Conservation (phyloP, 1,140 invertebrate species). For the Neodiprion lecontei region DNA sequence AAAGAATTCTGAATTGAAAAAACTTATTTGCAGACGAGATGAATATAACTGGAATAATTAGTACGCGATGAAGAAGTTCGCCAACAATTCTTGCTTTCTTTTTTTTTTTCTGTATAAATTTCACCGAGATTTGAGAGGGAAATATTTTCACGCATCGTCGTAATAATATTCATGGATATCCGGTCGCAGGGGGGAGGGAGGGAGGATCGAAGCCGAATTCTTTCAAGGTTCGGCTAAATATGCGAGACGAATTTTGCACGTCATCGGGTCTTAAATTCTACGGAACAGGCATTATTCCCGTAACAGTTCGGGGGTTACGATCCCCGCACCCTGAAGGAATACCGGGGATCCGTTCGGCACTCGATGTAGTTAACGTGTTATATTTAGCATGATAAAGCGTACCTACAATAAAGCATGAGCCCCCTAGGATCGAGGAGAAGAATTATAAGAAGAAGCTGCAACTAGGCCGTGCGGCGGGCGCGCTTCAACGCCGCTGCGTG, state of each 20-base stretch:
- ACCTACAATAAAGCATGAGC: conserved; percentile 47
- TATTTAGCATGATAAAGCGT: conserved; percentile 63
- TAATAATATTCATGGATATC: conserved; percentile 3
- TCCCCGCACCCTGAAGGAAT: not conserved
- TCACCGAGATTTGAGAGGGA: no score
- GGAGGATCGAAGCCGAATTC: not conserved
- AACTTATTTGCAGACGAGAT: no score
- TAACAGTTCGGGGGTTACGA: not conserved
- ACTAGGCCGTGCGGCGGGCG: not conserved
- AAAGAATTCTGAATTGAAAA: no score
- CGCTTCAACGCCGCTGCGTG: no score
- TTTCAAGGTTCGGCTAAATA: not conserved
- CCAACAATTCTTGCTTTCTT: no score
- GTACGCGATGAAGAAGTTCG: no score
- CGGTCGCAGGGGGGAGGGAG: no score
- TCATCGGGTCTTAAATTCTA: not conserved
- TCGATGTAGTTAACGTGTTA: conserved; percentile 64
- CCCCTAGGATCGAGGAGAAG: conserved; percentile 27
- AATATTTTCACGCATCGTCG: not conserved
- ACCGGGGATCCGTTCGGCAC: conserved; percentile 43
- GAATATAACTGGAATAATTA: no score
- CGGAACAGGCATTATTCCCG: not conserved
- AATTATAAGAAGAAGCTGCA: not conserved
- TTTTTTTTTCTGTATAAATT: no score
- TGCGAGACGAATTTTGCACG: not conserved